phyloP scores from a whole-genome alignment of 2,888 invertebrate genomes.

The Ctena decussata region DNA sequence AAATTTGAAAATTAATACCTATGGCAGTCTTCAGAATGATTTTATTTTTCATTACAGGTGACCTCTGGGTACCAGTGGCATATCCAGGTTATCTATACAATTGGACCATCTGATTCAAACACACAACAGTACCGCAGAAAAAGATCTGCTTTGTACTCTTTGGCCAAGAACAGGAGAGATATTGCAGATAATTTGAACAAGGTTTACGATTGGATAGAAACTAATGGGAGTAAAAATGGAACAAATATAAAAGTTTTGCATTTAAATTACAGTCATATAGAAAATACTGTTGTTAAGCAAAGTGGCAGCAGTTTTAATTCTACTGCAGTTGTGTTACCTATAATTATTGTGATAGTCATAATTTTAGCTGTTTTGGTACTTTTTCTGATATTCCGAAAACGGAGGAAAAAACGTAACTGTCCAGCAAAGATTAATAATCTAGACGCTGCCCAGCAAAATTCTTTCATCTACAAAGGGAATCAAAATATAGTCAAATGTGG shows the following conservation, averaged over 20 bases:
- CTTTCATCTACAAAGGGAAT: conserved; percentile 65
- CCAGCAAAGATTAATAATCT: conserved; percentile 65
- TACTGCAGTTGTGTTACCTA: conserved; percentile 54
- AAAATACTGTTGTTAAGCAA: neutral
- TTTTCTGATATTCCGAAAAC: conserved; percentile 53
- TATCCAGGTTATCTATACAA: conserved; percentile 86
- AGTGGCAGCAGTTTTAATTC: conserved; percentile 28
- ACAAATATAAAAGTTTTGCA: conserved; percentile 76
- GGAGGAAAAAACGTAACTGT: conserved; percentile 50
- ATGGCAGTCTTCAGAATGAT: no score
- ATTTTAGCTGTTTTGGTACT: conserved; percentile 46
- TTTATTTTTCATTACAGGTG: conserved; percentile 79
- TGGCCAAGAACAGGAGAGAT: conserved; percentile 53
- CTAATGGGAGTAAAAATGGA: conserved; percentile 73
- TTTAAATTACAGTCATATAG: conserved; percentile 61
- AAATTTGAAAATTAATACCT: no score
- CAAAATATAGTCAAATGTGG: conserved; percentile 52
- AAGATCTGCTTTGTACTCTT: conserved; percentile 63
- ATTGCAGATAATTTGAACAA: conserved; percentile 38
- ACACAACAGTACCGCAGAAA: conserved; percentile 64
- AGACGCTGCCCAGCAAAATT: conserved; percentile 69
- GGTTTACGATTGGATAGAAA: conserved; percentile 53
- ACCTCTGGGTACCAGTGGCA: conserved; percentile 87
- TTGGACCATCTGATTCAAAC: conserved; percentile 75
- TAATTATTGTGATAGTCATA: conserved; percentile 54